Evolutionary conservation across 2,113 vertebrate species (phyloP), one percentile per base, ranked within the genome.

Genomic region (Melanotaenia duboulayi): DNA sequence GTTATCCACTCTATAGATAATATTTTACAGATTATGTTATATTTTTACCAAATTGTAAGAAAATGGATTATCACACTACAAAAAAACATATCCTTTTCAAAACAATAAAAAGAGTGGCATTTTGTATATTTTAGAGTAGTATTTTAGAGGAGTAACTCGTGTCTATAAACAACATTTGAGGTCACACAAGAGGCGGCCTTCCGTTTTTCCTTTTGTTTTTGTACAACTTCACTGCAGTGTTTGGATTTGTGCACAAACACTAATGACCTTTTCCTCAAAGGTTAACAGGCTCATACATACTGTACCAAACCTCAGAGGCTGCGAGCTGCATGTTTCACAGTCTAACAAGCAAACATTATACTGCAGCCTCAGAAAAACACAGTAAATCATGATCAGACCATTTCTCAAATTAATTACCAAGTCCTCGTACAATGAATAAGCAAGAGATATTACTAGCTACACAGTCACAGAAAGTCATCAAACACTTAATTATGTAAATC

Each of bases 201-300:
- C 46, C 12, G 10, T 62, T 77, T 67, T 7, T n/a, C n/a, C 35
- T 62, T 76, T 65, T 74, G 65, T 64, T 78, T 74, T 60, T 3
- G 44, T 54, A 25, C 13, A n/a, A 66, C 64, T 70, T 20, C 28
- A 4, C 71, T 46, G 57, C 75, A 59, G 78, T 74, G 74, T 75
- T 50, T 35, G 77, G 13, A 28, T 25, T 44, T 17, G 44, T 25
- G 72, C 52, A 75, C 82, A 85, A 85, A 82, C 70, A 85, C 49
- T 32, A 17, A 12, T 32, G 56, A 80, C 86, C 69, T 85, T 85
- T 82, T 49, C 24, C 28, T 59, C 63, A 85, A 88, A 85, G 83
- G 86, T 83, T 81, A 65, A 68, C 35, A 19, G 77, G 66, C 32
- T 68, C 79, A 71, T 65, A 80, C 76, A 35, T 11, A 70, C 39